Percentiles rank a stretch among this genome's conserved stretches.
These are phyloP conservation scores for Cavia aperea DNA, from an alignment of 2,113 vertebrate genomes.

Conservation along the genomic window DNA sequence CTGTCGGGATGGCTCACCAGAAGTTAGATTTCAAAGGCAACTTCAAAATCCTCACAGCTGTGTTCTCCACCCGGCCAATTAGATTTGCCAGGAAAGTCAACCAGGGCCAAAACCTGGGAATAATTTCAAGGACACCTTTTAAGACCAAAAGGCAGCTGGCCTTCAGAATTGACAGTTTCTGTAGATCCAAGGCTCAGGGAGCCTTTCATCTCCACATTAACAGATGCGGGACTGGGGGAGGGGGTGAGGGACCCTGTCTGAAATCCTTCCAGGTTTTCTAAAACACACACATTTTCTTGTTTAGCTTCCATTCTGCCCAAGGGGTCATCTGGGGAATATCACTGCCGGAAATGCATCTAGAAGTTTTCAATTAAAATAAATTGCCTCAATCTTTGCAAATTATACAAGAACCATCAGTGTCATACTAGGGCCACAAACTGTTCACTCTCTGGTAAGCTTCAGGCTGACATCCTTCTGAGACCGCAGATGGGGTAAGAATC, in stretches of 20 bases:
- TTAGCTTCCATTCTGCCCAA: neutral
- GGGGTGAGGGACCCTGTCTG: neutral
- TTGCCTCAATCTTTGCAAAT: conserved; percentile 29
- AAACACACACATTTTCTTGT: conserved; percentile 41
- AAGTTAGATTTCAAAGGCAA: neutral
- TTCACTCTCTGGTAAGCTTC: neutral
- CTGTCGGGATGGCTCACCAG: neutral
- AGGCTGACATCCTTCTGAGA: neutral
- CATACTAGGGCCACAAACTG: neutral
- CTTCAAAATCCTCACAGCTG: neutral
- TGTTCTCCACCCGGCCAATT: neutral
- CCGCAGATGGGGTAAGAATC: neutral
- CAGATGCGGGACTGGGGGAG: neutral
- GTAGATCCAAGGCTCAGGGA: neutral
- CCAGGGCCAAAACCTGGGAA: neutral
- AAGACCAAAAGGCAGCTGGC: conserved; percentile 36
- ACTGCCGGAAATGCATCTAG: conserved; percentile 38
- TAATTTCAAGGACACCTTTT: conserved; percentile 56
- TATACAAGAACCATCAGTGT: neutral
- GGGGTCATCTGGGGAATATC: conserved; percentile 41
- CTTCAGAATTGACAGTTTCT: conserved; percentile 29
- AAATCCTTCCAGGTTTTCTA: neutral
- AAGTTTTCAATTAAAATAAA: conserved; percentile 51
- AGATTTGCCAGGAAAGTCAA: conserved; percentile 7
- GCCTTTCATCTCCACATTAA: conserved; percentile 32